Percentiles rank a stretch among this genome's conserved stretches.
These are phyloP conservation scores for Heliconius hortense DNA, from an alignment of 2,888 invertebrate species.

Conservation along the genomic window DNA sequence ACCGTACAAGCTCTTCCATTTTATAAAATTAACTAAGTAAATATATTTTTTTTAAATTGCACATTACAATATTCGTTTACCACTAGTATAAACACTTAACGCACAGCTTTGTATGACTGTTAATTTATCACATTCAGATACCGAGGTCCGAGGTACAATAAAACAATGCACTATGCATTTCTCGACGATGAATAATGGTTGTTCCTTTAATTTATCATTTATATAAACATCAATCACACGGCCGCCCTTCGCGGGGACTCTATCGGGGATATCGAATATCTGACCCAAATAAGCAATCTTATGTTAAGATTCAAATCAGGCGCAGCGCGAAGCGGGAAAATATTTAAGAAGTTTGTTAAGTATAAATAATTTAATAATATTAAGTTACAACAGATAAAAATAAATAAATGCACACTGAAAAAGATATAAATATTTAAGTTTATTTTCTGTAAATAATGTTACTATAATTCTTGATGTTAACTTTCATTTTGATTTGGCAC, in stretches of 20 bases:
- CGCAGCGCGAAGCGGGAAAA: conserved; percentile 13
- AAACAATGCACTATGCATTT: conserved; percentile 36
- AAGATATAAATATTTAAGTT: not conserved
- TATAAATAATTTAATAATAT: not conserved
- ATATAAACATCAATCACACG: conserved; percentile 20
- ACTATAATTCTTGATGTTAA: conserved; percentile 4
- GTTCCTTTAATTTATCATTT: conserved; percentile 34
- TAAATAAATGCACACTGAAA: not conserved
- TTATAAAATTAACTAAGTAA: too few species aligned
- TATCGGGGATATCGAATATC: conserved; percentile 43
- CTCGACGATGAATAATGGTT: conserved; percentile 37
- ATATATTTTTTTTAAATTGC: not conserved
- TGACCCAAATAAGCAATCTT: conserved; percentile 43
- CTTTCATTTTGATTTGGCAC: conserved; percentile 21
- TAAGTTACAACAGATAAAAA: not conserved
- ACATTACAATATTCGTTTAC: not conserved
- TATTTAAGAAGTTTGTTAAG: not conserved
- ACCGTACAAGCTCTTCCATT: not conserved
- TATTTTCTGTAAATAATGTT: not conserved
- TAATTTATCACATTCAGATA: conserved; percentile 17
- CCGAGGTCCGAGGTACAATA: conserved; percentile 12
- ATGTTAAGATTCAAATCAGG: conserved; percentile 17
- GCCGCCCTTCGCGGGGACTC: conserved; percentile 40
- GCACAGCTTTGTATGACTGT: not conserved
- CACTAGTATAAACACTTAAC: not conserved